Conservation (phyloP, 2,888 invertebrate genomes). For the Tenodera sinensis region DNA sequence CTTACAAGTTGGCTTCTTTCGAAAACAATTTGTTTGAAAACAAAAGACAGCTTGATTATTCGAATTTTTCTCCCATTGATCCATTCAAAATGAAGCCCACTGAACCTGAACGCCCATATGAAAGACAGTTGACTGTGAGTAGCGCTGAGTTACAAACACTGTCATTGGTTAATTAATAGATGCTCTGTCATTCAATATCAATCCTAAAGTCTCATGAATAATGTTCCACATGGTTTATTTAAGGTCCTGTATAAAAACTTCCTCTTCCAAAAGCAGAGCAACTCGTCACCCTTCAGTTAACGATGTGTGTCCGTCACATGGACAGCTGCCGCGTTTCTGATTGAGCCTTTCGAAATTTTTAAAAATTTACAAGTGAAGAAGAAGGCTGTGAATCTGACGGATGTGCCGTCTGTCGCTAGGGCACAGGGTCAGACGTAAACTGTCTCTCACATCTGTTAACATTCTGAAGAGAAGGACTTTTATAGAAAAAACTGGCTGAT, state of each 20-base stretch:
- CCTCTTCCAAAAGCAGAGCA: not conserved
- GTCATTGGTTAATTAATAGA: not conserved
- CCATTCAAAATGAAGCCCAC: not conserved
- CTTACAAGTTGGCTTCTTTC: too few relatives aligned
- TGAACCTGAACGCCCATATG: not conserved
- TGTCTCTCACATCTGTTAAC: too few relatives aligned
- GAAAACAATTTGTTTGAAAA: too few relatives aligned
- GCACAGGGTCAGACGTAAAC: too few relatives aligned
- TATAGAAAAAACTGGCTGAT: too few relatives aligned
- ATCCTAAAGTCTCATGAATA: not conserved
- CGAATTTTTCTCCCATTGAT: not conserved
- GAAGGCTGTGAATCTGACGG: too few relatives aligned
- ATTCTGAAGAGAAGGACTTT: too few relatives aligned
- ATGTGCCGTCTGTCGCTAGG: too few relatives aligned
- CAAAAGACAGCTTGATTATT: too few relatives aligned
- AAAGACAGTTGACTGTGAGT: not conserved
- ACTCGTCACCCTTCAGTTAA: not conserved
- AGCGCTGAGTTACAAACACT: not conserved
- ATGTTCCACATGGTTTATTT: not conserved
- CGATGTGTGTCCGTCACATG: not conserved
- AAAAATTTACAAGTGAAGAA: not conserved
- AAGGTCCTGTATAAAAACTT: not conserved
- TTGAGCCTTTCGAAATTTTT: not conserved
- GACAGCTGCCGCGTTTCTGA: not conserved
- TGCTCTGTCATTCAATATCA: not conserved